phyloP scores from a whole-genome alignment of 2,888 invertebrate species.

The Cerceris ruficornis region DNA sequence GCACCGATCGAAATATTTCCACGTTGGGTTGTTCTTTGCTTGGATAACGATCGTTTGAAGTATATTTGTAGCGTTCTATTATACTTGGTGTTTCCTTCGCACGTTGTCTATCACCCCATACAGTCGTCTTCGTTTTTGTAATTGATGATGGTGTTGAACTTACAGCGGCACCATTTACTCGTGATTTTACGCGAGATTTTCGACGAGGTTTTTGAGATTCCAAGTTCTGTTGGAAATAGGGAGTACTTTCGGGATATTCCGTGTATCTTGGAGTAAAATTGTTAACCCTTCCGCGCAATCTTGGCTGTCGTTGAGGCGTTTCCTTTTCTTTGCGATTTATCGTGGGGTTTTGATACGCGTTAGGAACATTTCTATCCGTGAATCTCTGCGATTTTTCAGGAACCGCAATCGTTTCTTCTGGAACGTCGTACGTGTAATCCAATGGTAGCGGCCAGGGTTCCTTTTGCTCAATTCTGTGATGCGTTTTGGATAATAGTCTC shows the following conservation, averaged over 20 bases:
- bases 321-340: neutral
- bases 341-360: neutral
- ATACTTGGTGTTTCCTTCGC: neutral
- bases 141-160: neutral
- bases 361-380: neutral
- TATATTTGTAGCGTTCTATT: conserved; percentile 37
- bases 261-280: neutral
- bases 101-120: neutral
- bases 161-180: neutral
- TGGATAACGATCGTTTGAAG: neutral
- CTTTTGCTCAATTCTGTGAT: conserved; percentile 70
- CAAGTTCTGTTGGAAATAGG: neutral
- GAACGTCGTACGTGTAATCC: conserved; percentile 71
- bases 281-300: neutral
- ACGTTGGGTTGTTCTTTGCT: neutral
- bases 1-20: neutral
- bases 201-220: neutral
- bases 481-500: conserved; percentile 54
- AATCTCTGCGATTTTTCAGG: neutral
- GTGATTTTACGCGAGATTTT: neutral
- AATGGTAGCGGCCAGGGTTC: conserved; percentile 75
- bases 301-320: neutral
- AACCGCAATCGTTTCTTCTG: conserved; percentile 59
- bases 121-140: neutral
- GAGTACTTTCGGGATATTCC: neutral